Conservation (phyloP, 2,888 invertebrate genomes). For the Nephrotoma appendiculata region DNA sequence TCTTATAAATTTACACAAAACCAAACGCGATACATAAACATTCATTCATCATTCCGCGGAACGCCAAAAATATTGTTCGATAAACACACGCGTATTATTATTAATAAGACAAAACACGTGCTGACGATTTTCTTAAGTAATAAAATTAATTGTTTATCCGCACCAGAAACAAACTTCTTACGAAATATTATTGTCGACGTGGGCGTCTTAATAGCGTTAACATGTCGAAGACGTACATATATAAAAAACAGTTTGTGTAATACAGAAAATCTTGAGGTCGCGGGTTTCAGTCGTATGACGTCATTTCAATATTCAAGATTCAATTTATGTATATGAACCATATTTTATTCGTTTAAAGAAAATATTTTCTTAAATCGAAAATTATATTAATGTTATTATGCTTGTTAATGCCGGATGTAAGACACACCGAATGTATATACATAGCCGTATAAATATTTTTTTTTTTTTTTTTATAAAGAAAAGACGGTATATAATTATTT, state of each 20-base stretch:
- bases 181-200: neutral
- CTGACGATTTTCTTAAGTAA: neutral
- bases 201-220: neutral
- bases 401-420: neutral
- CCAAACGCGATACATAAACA: neutral
- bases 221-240: neutral
- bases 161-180: neutral
- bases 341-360: neutral
- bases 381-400: neutral
- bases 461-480: neutral
- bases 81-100: neutral
- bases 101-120: neutral
- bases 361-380: neutral
- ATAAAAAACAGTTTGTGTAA: neutral
- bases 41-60: neutral
- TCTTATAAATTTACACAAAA: neutral
- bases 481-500: neutral
- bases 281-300: neutral
- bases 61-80: neutral
- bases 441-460: neutral
- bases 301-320: neutral
- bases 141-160: neutral
- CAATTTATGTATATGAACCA: neutral
- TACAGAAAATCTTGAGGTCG: neutral
- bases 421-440: neutral